These are phyloP conservation scores for Drosophila tani DNA, from an alignment of 1,140 invertebrate genomes.

Conservation along the genomic window DNA sequence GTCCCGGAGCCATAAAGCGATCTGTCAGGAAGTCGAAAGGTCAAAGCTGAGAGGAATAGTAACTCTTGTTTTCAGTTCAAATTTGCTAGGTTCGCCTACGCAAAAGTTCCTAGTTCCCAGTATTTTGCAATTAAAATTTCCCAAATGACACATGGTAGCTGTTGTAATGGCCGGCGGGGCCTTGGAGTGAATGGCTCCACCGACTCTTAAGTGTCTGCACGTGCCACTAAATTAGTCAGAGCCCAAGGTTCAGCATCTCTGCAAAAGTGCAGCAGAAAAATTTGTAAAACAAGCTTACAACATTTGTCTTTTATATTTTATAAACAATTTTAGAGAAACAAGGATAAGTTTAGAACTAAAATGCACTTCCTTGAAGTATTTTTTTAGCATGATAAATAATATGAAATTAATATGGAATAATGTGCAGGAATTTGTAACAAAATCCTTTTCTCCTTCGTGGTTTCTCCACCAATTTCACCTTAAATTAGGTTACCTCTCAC, in stretches of 20 bases:
- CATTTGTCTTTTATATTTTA: neutral
- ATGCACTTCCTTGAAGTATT: too few relatives aligned
- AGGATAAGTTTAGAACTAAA: too few relatives aligned
- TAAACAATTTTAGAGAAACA: neutral
- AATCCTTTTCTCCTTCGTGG: neutral
- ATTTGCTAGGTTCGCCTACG: constrained; percentile 19
- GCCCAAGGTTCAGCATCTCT: constrained; percentile 29
- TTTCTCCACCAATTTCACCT: neutral
- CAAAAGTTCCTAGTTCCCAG: constrained; percentile 38
- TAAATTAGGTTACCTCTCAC: neutral
- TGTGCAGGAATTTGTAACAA: too few relatives aligned
- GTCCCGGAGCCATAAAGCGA: neutral
- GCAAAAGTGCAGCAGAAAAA: constrained; percentile 47
- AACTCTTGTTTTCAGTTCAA: constrained; percentile 12
- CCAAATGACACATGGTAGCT: constrained; percentile 24
- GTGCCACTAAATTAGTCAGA: constrained; percentile 49
- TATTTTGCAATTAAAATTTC: constrained; percentile 67
- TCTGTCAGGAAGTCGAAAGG: neutral
- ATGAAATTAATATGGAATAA: too few relatives aligned
- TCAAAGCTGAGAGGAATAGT: neutral
- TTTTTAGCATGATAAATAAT: neutral
- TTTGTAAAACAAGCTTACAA: neutral
- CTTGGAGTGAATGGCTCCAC: neutral
- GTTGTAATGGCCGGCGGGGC: constrained; percentile 9
- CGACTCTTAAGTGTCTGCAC: constrained; percentile 45